These are phyloP conservation scores for Esox masquinongy DNA, from an alignment of 2,797 vertebrate genomes.

Conservation along the genomic window DNA sequence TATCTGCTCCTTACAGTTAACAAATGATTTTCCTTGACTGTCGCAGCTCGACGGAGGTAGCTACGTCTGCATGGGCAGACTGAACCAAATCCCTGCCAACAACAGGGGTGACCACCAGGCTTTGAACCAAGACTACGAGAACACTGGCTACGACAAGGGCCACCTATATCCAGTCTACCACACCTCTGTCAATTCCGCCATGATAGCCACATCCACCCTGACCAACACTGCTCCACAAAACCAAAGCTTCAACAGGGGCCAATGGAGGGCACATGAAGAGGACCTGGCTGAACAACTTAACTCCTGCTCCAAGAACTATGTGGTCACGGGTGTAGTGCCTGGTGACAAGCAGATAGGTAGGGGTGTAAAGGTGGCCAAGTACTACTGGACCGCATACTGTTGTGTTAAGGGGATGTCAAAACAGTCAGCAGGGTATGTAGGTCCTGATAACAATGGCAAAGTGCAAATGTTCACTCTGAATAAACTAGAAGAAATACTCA, in stretches of 20 bases:
- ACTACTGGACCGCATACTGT: slow-evolving; percentile 46
- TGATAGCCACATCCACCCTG: slow-evolving; percentile 46
- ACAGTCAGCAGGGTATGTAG: not conserved
- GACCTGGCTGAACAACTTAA: not conserved
- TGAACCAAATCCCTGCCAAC: slow-evolving; percentile 8
- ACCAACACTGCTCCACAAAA: slow-evolving; percentile 49
- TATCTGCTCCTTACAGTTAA: not conserved
- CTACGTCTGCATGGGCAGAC: slow-evolving; percentile 22
- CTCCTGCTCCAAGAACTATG: not conserved
- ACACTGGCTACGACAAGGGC: slow-evolving; percentile 32
- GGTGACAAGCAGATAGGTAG: slow-evolving; percentile 4
- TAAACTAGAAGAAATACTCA: not conserved
- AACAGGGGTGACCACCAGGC: slow-evolving; percentile 36
- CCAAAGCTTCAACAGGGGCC: slow-evolving; percentile 19
- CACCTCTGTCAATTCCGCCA: slow-evolving; percentile 16
- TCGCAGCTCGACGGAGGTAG: slow-evolving; percentile 34
- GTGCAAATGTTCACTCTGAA: not conserved
- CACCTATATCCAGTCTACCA: slow-evolving; percentile 47
- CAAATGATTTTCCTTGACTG: not conserved
- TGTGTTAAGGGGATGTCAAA: not conserved
- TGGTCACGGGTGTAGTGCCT: slow-evolving; percentile 45
- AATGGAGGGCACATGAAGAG: slow-evolving; percentile 29
- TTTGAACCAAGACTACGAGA: slow-evolving; percentile 36
- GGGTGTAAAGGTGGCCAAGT: slow-evolving; percentile 28
- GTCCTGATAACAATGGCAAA: slow-evolving; percentile 14